Conservation (phyloP, 2,888 invertebrate species). For the Pyrrhosoma nymphula region DNA sequence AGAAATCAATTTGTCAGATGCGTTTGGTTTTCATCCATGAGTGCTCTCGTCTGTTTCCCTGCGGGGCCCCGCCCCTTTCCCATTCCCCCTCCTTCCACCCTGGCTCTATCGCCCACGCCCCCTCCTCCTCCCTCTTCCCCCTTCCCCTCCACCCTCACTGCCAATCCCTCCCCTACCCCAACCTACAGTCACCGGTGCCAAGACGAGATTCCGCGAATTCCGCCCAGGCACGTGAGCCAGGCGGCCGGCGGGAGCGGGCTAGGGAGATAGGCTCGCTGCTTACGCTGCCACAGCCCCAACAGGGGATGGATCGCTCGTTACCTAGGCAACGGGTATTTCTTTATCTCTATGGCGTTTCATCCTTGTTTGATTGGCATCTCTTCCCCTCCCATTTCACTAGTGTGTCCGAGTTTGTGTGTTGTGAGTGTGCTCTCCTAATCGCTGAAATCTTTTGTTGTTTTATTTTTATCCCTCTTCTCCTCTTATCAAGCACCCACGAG, state of each 20-base stretch:
- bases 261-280: too few species aligned
- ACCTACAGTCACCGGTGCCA: background rate
- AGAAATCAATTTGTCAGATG: too few species aligned
- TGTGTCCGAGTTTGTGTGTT: background rate
- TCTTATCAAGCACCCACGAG: too few species aligned
- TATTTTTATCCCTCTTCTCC: too few species aligned
- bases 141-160: background rate
- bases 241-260: background rate
- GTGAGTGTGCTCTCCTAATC: too few species aligned
- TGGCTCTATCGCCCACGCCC: too few species aligned
- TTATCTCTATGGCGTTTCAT: background rate
- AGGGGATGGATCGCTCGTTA: background rate
- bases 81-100: too few species aligned
- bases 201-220: constrained; percentile 31
- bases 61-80: background rate
- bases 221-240: background rate
- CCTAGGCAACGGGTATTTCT: background rate
- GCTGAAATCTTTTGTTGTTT: too few species aligned
- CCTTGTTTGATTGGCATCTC: background rate
- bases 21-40: too few species aligned
- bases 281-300: too few species aligned
- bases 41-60: too few species aligned
- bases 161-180: background rate
- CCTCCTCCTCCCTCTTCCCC: background rate
- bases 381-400: background rate